A percentile compares a stretch with the other conserved stretches of the same genome.
These are phyloP conservation scores for Zoanthus solanderi DNA, from an alignment of 92 coral and sea anemone genomes.

Conservation along the genomic window DNA sequence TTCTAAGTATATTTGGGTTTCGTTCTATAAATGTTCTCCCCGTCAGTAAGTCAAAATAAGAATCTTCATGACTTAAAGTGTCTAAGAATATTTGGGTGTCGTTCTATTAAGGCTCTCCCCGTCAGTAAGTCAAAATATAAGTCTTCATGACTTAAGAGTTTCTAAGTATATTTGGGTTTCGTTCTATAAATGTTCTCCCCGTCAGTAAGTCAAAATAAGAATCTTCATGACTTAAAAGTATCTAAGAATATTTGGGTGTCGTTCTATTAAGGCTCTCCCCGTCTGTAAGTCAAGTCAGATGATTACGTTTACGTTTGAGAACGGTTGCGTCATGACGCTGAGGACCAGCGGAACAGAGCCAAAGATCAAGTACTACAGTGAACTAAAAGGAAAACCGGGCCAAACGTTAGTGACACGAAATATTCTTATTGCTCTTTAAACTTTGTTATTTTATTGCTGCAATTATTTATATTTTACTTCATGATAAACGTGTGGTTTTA, in stretches of 20 bases:
- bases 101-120: slow-evolving; percentile 55
- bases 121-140: slow-evolving; percentile 92
- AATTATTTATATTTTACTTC: not conserved
- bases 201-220: too few relatives aligned
- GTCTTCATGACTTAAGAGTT: too few relatives aligned
- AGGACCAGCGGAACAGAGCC: slow-evolving; percentile 99
- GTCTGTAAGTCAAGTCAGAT: slow-evolving; percentile 95
- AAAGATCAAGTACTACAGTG: slow-evolving; percentile 97
- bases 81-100: too few relatives aligned
- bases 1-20: too few relatives aligned
- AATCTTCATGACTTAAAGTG: too few relatives aligned
- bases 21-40: too few relatives aligned
- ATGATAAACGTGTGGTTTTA: too few relatives aligned
- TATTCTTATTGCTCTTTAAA: not conserved
- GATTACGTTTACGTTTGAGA: slow-evolving; percentile 96
- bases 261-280: slow-evolving; percentile 73
- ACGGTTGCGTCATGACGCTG: slow-evolving; percentile 95
- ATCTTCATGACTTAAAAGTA: too few relatives aligned
- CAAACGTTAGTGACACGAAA: slow-evolving; percentile 68
- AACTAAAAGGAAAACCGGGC: slow-evolving; percentile 84
- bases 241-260: too few relatives aligned
- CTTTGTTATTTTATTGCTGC: not conserved
- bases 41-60: too few relatives aligned
- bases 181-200: too few relatives aligned
- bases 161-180: too few relatives aligned